Percentiles rank a stretch among this genome's conserved stretches.
Evolutionary conservation across 1,140 invertebrate genomes (phyloP).

Genomic region (Formica exsecta): DNA sequence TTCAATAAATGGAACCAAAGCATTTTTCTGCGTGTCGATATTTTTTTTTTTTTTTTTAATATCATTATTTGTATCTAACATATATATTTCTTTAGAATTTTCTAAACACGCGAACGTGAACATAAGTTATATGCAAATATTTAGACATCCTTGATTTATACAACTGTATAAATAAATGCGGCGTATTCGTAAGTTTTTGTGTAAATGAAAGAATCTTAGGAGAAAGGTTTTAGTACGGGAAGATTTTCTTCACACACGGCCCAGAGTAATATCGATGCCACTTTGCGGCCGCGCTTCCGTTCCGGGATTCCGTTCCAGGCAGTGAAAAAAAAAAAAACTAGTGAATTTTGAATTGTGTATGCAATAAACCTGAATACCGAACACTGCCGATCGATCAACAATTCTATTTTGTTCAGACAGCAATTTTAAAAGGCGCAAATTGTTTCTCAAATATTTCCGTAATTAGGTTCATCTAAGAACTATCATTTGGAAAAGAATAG

Average conservation of each 20-base stretch:
- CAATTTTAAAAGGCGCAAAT: not conserved
- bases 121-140: not conserved
- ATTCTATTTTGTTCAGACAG: not conserved
- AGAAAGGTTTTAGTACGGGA: slow-evolving; percentile 1
- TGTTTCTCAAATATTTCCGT: not conserved
- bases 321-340: not conserved
- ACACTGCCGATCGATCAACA: not conserved
- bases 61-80: no score
- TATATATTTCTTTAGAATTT: not conserved
- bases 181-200: not conserved
- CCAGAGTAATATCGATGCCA: not conserved
- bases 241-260: not conserved
- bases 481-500: not conserved
- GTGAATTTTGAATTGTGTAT: not conserved
- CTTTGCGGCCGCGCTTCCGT: slow-evolving; percentile 23
- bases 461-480: not conserved
- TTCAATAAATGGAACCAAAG: slow-evolving; percentile 11
- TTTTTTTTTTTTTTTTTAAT: not conserved
- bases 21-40: not conserved
- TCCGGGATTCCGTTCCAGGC: slow-evolving; percentile 17
- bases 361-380: not conserved
- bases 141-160: not conserved
- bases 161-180: not conserved
- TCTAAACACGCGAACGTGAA: not conserved
- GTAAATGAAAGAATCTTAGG: not conserved